Evolutionary conservation across 2,888 invertebrate species (phyloP).

Genomic region (Ypsolopha sequella): DNA sequence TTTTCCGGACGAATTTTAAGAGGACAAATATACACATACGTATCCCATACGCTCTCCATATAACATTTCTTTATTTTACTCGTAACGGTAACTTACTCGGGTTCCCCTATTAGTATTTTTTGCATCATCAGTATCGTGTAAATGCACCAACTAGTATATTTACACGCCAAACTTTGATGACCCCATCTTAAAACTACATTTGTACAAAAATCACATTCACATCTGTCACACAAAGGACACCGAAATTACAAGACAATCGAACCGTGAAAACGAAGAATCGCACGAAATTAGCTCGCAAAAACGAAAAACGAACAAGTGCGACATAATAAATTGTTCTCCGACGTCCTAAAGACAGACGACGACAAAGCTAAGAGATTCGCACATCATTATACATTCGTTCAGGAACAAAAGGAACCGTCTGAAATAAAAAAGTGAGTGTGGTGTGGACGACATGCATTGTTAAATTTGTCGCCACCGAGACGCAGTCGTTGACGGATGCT

Average conservation of each 20-base stretch:
- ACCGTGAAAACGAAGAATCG: constrained; percentile 17
- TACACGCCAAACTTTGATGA: too few species aligned
- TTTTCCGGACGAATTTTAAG: too few species aligned
- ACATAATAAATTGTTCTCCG: constrained; percentile 38
- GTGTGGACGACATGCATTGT: constrained; percentile 35
- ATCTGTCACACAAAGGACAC: not conserved
- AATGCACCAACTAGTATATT: too few species aligned
- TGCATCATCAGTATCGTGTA: too few species aligned
- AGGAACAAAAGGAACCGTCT: constrained; percentile 8
- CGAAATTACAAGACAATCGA: constrained; percentile 9
- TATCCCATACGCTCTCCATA: too few species aligned
- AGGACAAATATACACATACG: too few species aligned
- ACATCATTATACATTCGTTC: constrained; percentile 44
- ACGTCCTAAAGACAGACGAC: constrained; percentile 23
- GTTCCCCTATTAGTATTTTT: too few species aligned
- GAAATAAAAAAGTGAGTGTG: not conserved
- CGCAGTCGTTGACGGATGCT: constrained; percentile 43
- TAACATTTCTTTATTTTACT: too few species aligned
- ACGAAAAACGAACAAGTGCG: constrained; percentile 29
- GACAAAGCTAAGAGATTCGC: constrained; percentile 49
- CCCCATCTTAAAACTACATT: too few species aligned
- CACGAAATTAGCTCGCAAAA: constrained; percentile 16
- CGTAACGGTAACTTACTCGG: too few species aligned
- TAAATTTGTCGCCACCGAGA: constrained; percentile 56
- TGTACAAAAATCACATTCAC: not conserved